phyloP scores from a whole-genome alignment of 2,113 vertebrate genomes.

The Ondatra zibethicus region DNA sequence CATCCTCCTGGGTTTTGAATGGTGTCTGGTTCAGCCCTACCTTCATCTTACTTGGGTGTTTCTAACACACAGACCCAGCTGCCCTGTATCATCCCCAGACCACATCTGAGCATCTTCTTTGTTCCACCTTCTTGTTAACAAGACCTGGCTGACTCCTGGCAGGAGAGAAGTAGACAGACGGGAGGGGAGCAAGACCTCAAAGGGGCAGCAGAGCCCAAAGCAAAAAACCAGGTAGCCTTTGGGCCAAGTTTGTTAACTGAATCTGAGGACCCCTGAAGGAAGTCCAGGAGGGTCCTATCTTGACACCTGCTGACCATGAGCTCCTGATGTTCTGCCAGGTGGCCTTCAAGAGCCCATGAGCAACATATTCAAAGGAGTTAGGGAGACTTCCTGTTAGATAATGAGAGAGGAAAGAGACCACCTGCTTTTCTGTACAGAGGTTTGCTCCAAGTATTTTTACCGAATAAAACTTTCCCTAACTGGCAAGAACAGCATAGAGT shows the following conservation, averaged over 20 bases:
- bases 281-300: neutral
- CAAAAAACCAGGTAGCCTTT: neutral
- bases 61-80: neutral
- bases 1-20: neutral
- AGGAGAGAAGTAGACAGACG: neutral
- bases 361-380: accelerated
- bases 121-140: neutral
- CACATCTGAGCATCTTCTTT: neutral
- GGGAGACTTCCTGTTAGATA: neutral
- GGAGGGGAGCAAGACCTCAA: neutral
- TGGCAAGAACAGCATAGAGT: neutral
- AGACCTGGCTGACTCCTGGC: neutral
- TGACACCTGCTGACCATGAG: neutral
- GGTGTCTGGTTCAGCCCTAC: neutral
- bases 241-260: neutral
- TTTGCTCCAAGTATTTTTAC: slow-evolving; percentile 42
- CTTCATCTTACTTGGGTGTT: neutral
- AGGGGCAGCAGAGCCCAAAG: neutral
- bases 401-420: neutral
- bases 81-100: neutral
- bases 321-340: neutral
- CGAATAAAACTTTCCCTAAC: neutral
- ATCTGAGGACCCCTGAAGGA: neutral
- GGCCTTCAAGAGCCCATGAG: too few species aligned
- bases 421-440: neutral